Conservation (phyloP, 2,113 vertebrate species). For the Taurulus bubalis region DNA sequence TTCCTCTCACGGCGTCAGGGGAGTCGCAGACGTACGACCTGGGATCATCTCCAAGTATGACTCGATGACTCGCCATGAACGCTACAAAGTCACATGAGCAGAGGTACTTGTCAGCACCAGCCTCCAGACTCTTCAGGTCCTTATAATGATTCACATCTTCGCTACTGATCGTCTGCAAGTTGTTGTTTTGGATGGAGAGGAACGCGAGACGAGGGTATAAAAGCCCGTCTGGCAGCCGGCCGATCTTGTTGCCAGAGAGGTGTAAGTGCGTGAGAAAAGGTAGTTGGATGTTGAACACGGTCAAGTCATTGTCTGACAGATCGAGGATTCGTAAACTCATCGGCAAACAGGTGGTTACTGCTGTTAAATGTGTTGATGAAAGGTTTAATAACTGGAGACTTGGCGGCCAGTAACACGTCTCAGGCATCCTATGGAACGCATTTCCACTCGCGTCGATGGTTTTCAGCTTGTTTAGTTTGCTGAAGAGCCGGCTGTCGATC, state of each 20-base stretch:
- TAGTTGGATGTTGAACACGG: constrained; percentile 75
- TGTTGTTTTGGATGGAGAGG: constrained; percentile 81
- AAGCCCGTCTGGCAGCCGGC: constrained; percentile 68
- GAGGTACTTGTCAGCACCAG: constrained; percentile 80
- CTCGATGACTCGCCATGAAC: constrained; percentile 61
- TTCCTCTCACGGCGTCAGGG: constrained; percentile 76
- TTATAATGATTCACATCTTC: constrained; percentile 76
- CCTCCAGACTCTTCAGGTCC: constrained; percentile 80
- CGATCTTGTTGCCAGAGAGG: constrained; percentile 86
- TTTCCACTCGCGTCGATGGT: constrained; percentile 86
- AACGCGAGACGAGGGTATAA: constrained; percentile 68
- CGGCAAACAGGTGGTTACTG: constrained; percentile 82
- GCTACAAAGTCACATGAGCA: constrained; percentile 88
- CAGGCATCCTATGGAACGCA: constrained; percentile 76
- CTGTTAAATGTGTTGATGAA: constrained; percentile 77
- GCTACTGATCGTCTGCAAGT: constrained; percentile 76
- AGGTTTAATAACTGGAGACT: constrained; percentile 84
- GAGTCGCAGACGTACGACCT: constrained; percentile 85
- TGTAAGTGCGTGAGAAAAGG: constrained; percentile 83
- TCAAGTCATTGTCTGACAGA: constrained; percentile 84
- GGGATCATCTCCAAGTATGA: constrained; percentile 69
- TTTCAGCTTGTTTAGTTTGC: constrained; percentile 73
- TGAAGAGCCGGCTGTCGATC: constrained; percentile 62
- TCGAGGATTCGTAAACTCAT: constrained; percentile 82
- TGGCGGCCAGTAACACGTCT: constrained; percentile 83